These are phyloP conservation scores for Botia kubotai DNA, from an alignment of 2,797 vertebrate genomes.

Conservation along the genomic window DNA sequence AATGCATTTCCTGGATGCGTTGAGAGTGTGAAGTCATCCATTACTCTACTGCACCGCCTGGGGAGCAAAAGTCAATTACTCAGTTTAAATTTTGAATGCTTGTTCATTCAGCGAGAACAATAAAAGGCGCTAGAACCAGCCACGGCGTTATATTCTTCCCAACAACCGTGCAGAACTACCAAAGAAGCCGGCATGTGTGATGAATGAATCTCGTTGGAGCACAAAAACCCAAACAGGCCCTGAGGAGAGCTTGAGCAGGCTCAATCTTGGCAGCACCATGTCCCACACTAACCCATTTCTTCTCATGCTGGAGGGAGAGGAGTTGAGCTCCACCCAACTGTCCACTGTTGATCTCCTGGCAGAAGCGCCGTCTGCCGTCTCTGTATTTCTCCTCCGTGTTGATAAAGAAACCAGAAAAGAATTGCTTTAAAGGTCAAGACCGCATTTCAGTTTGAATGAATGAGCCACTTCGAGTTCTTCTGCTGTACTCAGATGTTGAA, in stretches of 20 bases:
- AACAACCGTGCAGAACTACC: conserved; percentile 21
- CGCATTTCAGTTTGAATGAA: conserved; percentile 37
- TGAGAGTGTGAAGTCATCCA: conserved; percentile 46
- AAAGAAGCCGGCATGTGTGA: not conserved
- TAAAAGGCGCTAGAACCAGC: conserved; percentile 24
- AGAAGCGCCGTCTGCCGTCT: not conserved
- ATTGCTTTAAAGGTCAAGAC: conserved; percentile 38
- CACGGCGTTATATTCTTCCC: conserved; percentile 28
- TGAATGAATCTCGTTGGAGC: not conserved
- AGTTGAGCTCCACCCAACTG: too few relatives aligned
- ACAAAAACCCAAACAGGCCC: too few relatives aligned
- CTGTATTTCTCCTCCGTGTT: conserved; percentile 13
- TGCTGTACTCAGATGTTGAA: not conserved
- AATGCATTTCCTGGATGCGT: conserved; percentile 48
- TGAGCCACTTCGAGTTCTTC: conserved; percentile 35
- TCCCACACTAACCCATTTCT: too few relatives aligned
- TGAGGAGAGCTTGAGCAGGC: too few relatives aligned
- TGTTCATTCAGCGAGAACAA: conserved; percentile 52
- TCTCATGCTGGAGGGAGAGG: too few relatives aligned
- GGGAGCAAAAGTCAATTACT: conserved; percentile 58
- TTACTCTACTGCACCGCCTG: conserved; percentile 35
- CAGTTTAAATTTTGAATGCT: conserved; percentile 54
- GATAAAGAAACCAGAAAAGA: conserved; percentile 15
- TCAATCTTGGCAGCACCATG: too few relatives aligned
- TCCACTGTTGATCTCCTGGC: too few relatives aligned